Percentiles rank a stretch among this genome's conserved stretches.
Conservation (phyloP, 2,113 vertebrate genomes). For the Thermophis baileyi region DNA sequence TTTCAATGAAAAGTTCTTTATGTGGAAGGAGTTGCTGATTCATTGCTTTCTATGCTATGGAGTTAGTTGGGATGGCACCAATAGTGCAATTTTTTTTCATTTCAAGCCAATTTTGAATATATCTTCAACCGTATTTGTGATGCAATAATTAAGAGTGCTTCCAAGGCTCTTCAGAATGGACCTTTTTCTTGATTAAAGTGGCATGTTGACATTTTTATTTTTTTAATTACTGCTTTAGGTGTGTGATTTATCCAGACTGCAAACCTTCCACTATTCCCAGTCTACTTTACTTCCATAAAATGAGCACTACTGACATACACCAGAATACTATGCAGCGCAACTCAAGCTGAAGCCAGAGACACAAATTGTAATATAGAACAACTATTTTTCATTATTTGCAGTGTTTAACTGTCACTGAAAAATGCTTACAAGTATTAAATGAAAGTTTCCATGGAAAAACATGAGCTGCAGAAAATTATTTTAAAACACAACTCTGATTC, state of each 20-base stretch:
- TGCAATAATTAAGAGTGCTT: not conserved
- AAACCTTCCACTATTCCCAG: not conserved
- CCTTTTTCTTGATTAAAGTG: not conserved
- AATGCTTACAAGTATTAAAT: not conserved
- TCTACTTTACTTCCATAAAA: not conserved
- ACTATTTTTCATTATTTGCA: not conserved
- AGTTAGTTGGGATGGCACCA: not conserved
- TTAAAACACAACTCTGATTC: not conserved
- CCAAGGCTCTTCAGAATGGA: not conserved
- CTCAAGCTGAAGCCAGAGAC: not conserved
- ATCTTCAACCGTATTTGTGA: not conserved
- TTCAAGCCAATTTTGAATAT: not conserved
- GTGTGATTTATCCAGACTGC: not conserved
- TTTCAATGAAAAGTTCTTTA: not conserved
- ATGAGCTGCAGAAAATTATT: not conserved
- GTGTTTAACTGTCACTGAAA: not conserved
- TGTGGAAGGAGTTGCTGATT: not conserved
- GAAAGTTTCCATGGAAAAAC: not conserved
- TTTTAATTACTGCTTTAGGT: not conserved
- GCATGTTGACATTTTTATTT: not conserved
- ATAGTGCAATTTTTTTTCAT: not conserved
- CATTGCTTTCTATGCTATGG: not conserved
- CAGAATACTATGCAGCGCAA: not conserved
- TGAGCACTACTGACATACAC: not conserved
- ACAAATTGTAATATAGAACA: not conserved